Base-by-base conservation (phyloP, 2,888 invertebrate species). In the Conistra vaccinii region DNA sequence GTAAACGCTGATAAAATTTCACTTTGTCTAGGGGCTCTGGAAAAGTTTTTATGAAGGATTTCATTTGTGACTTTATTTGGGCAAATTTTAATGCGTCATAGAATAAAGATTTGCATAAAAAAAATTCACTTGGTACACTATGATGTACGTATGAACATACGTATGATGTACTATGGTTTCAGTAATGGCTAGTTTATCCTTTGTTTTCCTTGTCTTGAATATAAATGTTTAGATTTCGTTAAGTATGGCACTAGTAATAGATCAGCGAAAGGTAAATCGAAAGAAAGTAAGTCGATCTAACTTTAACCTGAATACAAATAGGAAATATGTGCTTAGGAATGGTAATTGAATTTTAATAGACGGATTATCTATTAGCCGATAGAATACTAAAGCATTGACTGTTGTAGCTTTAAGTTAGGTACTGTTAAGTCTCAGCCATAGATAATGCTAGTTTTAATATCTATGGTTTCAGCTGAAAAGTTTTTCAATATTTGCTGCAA, bases 231-330 rank as follows among this genome's bases (percentile, higher is more conserved):
- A 39, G 0, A 70, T 69, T 69, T 48, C 35, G 4, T 4, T 32
- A 79, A 51, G 74, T 72, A 57, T 51, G 81, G 53, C 73, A 62
- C 20, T 63, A 23, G 45, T 60, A 69, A 73, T 78, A 80, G 76
- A 74, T n/a, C 55, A 84, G 69, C 17, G 53, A 85, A 69, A 76
- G 39, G 71, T 73, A 57, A 73, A 63, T 67, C 53, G 39, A 66
- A 81, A 76, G 73, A 81, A 76, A 86, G 86, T 70, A 71, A 85
- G 70, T 86, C 53, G 23, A 67, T 69, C 58, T 26, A 35, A 39
- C 53, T 73, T 45, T 63, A 66, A 58, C 68, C 77, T 78, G 85
- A 86, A 85, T 85, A 86, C 73, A 58, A 84, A 85, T 69, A 69
- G 62, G 60, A 45, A 51, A 73, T 71, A 69, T 79, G 26, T 51